Base-by-base conservation (phyloP, 2,888 invertebrate species). In the Protophormia terraenovae region DNA sequence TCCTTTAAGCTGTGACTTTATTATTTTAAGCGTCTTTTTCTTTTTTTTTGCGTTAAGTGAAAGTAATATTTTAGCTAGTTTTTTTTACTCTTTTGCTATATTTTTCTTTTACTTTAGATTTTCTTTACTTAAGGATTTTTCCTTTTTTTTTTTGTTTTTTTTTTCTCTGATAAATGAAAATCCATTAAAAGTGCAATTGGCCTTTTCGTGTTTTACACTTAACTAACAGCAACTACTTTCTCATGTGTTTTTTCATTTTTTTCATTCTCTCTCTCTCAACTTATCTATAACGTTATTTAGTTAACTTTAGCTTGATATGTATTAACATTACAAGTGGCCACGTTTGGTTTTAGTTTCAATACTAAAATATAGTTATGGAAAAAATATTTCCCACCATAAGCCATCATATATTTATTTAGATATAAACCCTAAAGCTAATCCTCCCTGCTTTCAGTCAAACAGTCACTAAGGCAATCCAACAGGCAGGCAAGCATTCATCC, bases 111-210 rank as follows among this genome's bases (percentile, higher is more conserved):
- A 1, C 10, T 10, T 32, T 10, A 8, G 2, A 24, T 16, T 24
- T 45, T 27, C 38, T 64, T n/a, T 55, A n/a, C n/a, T n/a, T n/a
- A n/a, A n/a, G n/a, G n/a, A n/a, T n/a, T 22, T n/a, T 58, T 2
- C 32, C 22, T 1, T 45, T 29, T 29, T 38, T 45, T 10, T 41
- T 60, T 12, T 47, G 12, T 35, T 55, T 24, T 29, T 22, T 32
- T 77, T 66, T 22, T 16, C 19, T 64, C 29, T 41, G 72, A 67
- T 50, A 78, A 72, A 67, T 83, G 58, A 77, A 77, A 71, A 76
- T 38, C 75, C 77, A 60, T 77, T 83, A 67, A 67, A 58, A 86
- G 71, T 55, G 69, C 81, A 81, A 84, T 77, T 83, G 77, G 77
- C 64, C 47, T 64, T 72, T 83, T 71, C 76, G 41, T 67, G 58